Evolutionary conservation across 2,113 vertebrate species (phyloP).

Genomic region (Willisornis vidua): DNA sequence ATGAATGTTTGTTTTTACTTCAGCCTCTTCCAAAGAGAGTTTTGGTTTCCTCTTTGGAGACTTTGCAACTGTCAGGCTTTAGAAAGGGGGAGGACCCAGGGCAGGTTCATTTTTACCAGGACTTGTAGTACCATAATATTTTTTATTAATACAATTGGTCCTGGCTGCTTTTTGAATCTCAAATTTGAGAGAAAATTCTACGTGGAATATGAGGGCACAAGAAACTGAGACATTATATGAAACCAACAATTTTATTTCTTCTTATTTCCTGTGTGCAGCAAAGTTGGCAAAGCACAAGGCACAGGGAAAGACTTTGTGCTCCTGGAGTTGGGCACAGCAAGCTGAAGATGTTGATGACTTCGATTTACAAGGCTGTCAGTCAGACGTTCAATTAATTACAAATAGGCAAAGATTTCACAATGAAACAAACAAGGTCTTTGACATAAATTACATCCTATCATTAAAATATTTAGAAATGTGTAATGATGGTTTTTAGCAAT

Average conservation of each 20-base stretch:
- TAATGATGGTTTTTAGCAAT: slow-evolving; percentile 26
- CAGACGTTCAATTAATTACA: slow-evolving; percentile 37
- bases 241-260: not conserved
- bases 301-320: not conserved
- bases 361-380: slow-evolving; percentile 24
- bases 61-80: not conserved
- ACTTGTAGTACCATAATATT: not conserved
- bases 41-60: not conserved
- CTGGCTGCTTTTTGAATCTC: not conserved
- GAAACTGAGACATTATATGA: not conserved
- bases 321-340: not conserved
- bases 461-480: slow-evolving; percentile 58
- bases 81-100: not conserved
- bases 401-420: slow-evolving; percentile 48
- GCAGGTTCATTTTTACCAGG: not conserved
- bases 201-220: not conserved
- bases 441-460: slow-evolving; percentile 49
- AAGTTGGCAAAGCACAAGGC: not conserved
- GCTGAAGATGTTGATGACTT: not conserved
- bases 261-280: not conserved
- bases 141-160: not conserved
- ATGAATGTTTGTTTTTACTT: not conserved
- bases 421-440: slow-evolving; percentile 56
- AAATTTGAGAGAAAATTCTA: not conserved
- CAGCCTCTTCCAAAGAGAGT: not conserved